Conservation (phyloP, 64 coral and sea anemone genomes). For the Pachyseris speciosa region DNA sequence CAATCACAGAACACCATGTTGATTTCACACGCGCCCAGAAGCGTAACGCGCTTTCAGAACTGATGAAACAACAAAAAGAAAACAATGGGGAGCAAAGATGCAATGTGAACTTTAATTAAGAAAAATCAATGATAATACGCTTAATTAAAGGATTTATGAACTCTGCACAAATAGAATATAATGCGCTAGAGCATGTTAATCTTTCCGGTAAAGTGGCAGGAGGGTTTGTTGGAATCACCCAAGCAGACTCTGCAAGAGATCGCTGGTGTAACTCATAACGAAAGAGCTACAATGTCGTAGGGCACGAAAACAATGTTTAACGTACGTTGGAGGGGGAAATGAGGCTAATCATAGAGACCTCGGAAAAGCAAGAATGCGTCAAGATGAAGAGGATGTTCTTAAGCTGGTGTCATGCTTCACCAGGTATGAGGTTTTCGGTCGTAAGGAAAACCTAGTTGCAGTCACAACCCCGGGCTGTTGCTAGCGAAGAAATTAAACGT, state of each 20-base stretch:
- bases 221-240: slow-evolving; percentile 68
- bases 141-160: too few relatives aligned
- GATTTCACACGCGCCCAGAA: too few relatives aligned
- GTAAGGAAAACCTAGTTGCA: slow-evolving; percentile 31
- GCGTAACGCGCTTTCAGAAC: too few relatives aligned
- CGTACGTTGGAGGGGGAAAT: neutral
- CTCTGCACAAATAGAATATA: too few relatives aligned
- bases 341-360: slow-evolving; percentile 56
- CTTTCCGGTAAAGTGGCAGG: slow-evolving; percentile 65
- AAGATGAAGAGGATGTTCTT: slow-evolving; percentile 57
- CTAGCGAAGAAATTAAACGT: slow-evolving; percentile 60
- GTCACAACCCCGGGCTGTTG: slow-evolving; percentile 63
- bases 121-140: too few relatives aligned
- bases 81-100: too few relatives aligned
- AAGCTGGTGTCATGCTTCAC: slow-evolving; percentile 17
- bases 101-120: too few relatives aligned
- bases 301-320: slow-evolving; percentile 81
- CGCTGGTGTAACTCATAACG: slow-evolving; percentile 72
- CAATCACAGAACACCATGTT: too few relatives aligned
- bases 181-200: slow-evolving; percentile 78
- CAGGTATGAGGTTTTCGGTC: slow-evolving; percentile 37
- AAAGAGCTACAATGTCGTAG: slow-evolving; percentile 59
- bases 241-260: slow-evolving; percentile 65
- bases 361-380: slow-evolving; percentile 25
- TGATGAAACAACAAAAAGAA: too few relatives aligned